phyloP scores from a whole-genome alignment of 2,113 vertebrate genomes.

The Bagarius yarrelli region DNA sequence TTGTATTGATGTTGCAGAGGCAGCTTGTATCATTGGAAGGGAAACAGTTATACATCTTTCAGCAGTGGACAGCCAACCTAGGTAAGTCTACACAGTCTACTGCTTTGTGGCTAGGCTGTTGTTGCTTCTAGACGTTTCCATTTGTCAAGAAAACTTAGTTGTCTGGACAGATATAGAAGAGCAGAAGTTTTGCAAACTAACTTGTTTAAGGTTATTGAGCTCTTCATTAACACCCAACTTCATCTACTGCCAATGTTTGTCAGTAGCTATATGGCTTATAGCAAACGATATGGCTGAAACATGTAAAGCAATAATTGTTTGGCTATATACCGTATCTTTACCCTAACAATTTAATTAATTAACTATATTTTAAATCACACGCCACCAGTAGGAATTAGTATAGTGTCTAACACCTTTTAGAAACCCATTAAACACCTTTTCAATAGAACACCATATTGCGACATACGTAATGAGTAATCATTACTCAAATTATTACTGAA shows the following conservation, averaged over 20 bases:
- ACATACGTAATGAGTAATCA: too few species aligned
- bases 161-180: neutral
- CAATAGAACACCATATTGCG: too few species aligned
- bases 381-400: too few species aligned
- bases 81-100: neutral
- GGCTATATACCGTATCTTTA: too few species aligned
- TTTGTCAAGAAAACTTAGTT: neutral
- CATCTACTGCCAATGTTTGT: neutral
- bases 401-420: too few species aligned
- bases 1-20: neutral
- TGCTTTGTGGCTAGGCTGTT: neutral
- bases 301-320: neutral
- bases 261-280: neutral
- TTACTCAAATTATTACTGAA: too few species aligned
- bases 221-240: neutral
- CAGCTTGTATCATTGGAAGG: neutral
- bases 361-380: neutral
- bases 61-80: neutral
- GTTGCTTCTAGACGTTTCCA: neutral
- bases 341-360: neutral
- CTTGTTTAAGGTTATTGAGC: neutral
- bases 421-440: too few species aligned
- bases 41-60: neutral
- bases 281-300: neutral
- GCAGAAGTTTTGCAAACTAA: neutral